Base-by-base conservation (phyloP, 2,888 invertebrate species). In the Ceratothoa steindachneri region DNA sequence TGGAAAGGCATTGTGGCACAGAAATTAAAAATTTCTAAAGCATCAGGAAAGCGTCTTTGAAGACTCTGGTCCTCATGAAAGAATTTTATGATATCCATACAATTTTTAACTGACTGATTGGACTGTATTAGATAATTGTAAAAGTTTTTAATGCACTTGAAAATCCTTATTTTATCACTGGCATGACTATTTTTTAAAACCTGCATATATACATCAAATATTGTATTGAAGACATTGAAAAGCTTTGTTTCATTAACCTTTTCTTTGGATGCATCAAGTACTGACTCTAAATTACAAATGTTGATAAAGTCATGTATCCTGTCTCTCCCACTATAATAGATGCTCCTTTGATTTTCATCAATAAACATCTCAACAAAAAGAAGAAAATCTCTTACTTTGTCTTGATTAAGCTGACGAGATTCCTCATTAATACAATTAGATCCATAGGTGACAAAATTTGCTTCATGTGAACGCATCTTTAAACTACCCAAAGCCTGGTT, bases 311-410 rank as follows among this genome's bases (percentile, higher is more conserved):
- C n/a, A n/a, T 7, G 19, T 12, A 60, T 24, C 1, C 60, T n/a
- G 19, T 60, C 60, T 2, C 60, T n/a, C 19, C 60, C 60, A 24
- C 24, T 60, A 60, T 60, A 60, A 60, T 60, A 60, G 24, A 60
- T 24, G 27, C 60, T 60, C 24, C 24, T 60, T 24, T 60, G 60
- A 24, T 60, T 60, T 24, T 60, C 60, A 24, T 60, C 60, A 60
- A 60, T 60, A 60, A 60, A 60, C 27, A 22, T n/a, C 27, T 60
- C 60, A 1, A 60, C 60, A 60, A 60, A 60, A 60, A 22, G 24
- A n/a, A 60, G 27, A 60, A 60, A 60, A 12, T 60, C 60, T 12
- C 27, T 12, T 22, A 60, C 1, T 24, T n/a, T 24, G 24, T 60
- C 60, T 4, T n/a, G 24, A 15, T 60, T 60, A 9, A 15, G 15